Evolutionary conservation across 2,797 vertebrate species (phyloP), one percentile per base, ranked within the genome.

Genomic region (Rousettus madagascariensis): DNA sequence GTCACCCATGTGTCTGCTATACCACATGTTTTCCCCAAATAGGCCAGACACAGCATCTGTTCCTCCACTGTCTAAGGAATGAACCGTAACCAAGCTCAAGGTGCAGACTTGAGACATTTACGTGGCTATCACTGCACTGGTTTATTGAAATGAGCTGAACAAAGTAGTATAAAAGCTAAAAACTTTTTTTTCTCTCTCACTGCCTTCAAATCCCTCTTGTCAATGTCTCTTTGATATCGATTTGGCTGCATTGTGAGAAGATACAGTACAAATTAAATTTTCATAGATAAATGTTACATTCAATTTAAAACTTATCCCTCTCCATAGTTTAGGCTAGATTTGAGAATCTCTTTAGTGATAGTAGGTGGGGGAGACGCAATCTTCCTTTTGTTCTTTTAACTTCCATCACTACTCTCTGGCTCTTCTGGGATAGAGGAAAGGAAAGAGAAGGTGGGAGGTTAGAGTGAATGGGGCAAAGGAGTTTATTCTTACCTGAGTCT

Each of bases 41-140:
- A 9, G 15, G 5, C 38, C 1, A 15, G n/a, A 82, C 3, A 19
- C 2, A 4, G 24, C 16, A 8, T 2, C 0, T 43, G 24, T 4
- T 71, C 17, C 19, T 69, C 13, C 3, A 5, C 17, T 69, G 20
- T 16, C 57, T 65, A 36, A 69, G 33, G 53, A 88, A 88, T 33
- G 71, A 94, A 22, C 20, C 30, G 36, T 7, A 30, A 24, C 30
- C 10, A 46, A 53, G 4, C 16, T 72, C 24, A 61, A 8, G 5
- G 6, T 61, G 19, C 51, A 53, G 24, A 13, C 8, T 15, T n/a
- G 30, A 61, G 22, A 20, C 43, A 59, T 15, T 20, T 46, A 38
- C 15, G 38, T 46, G 38, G 22, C 8, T 74, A 6, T 65, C 30
- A 15, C 43, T 41, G 22, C 26, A 19, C 51, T 41, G 19, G 8